A percentile compares a stretch with the other conserved stretches of the same genome.
phyloP scores from a whole-genome alignment of 2,888 invertebrate species.

The Autographa gamma region DNA sequence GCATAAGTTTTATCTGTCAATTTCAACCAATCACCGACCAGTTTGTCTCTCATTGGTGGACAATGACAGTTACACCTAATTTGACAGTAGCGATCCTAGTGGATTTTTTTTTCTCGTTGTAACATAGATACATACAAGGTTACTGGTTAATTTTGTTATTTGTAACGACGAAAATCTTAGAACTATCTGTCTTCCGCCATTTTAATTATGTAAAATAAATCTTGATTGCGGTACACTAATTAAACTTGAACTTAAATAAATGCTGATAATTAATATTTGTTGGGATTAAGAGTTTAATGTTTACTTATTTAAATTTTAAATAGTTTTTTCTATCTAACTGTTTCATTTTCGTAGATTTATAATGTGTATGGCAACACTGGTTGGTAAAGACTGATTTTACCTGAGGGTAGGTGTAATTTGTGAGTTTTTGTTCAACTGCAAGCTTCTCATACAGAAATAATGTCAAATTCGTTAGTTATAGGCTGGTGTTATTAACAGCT shows the following conservation, averaged over 20 bases:
- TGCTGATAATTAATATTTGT: background rate
- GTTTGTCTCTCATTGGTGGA: no score
- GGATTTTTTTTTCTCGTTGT: no score
- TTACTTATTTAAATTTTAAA: constrained; percentile 36
- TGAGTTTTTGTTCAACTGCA: background rate
- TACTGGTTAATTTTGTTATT: no score
- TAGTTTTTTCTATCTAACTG: constrained; percentile 42
- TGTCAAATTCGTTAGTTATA: no score
- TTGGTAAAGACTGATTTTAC: constrained; percentile 42
- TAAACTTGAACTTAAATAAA: constrained; percentile 20
- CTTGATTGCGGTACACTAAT: constrained; percentile 5
- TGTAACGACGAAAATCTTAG: background rate
- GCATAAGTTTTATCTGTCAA: no score
- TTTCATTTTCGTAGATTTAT: constrained; percentile 52
- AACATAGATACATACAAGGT: no score
- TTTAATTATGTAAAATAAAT: background rate
- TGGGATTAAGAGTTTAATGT: constrained; percentile 22
- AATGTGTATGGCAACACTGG: constrained; percentile 52
- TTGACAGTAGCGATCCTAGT: no score
- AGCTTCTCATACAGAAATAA: background rate
- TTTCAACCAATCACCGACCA: no score
- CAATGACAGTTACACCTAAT: no score
- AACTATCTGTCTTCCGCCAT: background rate
- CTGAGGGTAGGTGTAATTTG: background rate
- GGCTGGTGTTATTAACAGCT: no score